Base-by-base conservation (phyloP, 2,888 invertebrate genomes). In the Calameuta filiformis region DNA sequence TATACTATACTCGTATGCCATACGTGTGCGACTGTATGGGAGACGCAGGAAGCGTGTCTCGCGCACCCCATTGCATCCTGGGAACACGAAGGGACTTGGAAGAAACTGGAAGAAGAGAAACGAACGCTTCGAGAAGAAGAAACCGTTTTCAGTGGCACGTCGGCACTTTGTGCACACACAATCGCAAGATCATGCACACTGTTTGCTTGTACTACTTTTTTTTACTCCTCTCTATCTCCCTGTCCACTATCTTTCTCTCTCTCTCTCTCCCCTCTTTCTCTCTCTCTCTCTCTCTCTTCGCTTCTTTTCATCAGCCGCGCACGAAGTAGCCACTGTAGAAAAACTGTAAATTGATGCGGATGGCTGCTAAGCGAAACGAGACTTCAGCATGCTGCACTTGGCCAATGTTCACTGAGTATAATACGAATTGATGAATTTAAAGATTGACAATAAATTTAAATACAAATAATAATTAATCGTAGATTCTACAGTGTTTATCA, bases 141-240 rank as follows among this genome's bases (percentile, higher is more conserved):
- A 81, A 86, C 83, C 85, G 84, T 88, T 90, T 89, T 86, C 87
- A 87, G 87, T 85, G 85, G 87, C 87, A 86, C 85, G 89, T 89
- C 89, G 90, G 90, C 89, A 84, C 89, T 89, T 88, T 89, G 87
- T 87, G 86, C 87, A 81, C 85, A 84, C 88, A 88, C 89, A 89
- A 90, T 90, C 90, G 87, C 87, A 88, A 88, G 90, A 91, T 90
- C 90, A 88, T 87, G 87, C 87, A 83, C 81, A 85, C 81, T 85
- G 85, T 88, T 89, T 89, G 88, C 85, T 82, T 82, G 40, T 56
- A 23, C 40, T 40, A 6, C 40, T 56, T 15, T 40, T 40, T 56
- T 56, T 56, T 1, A 15, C 40, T 56, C 1, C 9, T 73, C 76
- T 75, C 81, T 71, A 73, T 76, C 69, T 77, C 69, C 40, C 30